Percentiles rank a stretch among this genome's conserved stretches.
Evolutionary conservation across 2,113 vertebrate species (phyloP).

Genomic region (Malurus alboscapulatus): DNA sequence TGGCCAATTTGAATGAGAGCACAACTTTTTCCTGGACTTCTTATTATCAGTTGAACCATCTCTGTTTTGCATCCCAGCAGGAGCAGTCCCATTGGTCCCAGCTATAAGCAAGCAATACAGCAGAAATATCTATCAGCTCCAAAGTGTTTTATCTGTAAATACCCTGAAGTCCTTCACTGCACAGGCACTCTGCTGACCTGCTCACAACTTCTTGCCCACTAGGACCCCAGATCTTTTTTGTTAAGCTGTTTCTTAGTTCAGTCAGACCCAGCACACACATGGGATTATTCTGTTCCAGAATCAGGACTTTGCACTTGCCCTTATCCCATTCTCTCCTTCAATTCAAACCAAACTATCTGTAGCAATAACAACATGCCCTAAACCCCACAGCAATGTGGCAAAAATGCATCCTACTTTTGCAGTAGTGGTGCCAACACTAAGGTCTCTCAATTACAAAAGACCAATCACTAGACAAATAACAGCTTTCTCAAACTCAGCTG

Average conservation of each 20-base stretch:
- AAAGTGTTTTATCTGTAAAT: not conserved
- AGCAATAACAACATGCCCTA: not conserved
- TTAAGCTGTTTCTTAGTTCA: not conserved
- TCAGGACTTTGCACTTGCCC: not conserved
- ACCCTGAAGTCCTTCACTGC: not conserved
- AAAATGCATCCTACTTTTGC: not conserved
- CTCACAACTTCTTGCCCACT: not conserved
- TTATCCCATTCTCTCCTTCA: not conserved
- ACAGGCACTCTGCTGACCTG: not conserved
- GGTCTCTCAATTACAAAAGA: not conserved
- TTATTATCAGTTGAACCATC: not conserved
- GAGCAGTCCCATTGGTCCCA: not conserved
- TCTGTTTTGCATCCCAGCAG: not conserved
- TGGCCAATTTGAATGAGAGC: not conserved
- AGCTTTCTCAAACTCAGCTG: not conserved
- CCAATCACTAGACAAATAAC: not conserved
- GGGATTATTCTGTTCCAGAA: not conserved
- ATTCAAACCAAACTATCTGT: not conserved
- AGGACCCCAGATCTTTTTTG: not conserved
- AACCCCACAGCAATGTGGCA: not conserved
- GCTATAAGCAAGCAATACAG: not conserved
- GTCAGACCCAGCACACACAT: accelerated
- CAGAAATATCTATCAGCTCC: not conserved
- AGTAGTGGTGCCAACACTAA: not conserved
- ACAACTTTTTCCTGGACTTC: slow-evolving; percentile 15